Percentiles rank a stretch among this genome's conserved stretches.
phyloP scores from a whole-genome alignment of 2,888 invertebrate genomes.

The Xanthorhoe designata region DNA sequence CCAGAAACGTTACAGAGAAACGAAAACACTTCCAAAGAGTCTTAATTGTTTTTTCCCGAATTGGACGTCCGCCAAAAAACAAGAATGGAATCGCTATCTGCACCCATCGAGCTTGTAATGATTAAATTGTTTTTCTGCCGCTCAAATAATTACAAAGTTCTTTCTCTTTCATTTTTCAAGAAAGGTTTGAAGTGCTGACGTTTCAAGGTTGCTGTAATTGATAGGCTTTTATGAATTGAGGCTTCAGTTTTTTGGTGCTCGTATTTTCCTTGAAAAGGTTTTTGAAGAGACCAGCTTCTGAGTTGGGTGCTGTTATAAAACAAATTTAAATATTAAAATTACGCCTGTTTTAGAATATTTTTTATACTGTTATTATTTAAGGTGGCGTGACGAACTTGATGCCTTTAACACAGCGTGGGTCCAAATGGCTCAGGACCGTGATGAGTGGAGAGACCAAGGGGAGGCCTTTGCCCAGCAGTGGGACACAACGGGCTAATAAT shows the following conservation, averaged over 20 bases:
- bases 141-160: constrained; percentile 44
- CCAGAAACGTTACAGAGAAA: constrained; percentile 20
- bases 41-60: constrained; percentile 47
- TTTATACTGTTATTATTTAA: no score
- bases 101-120: constrained; percentile 41
- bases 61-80: constrained; percentile 46
- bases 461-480: no score
- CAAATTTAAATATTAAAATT: background rate
- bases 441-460: no score
- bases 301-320: background rate
- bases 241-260: constrained; percentile 17
- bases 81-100: constrained; percentile 41
- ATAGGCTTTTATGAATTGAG: constrained; percentile 27
- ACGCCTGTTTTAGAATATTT: background rate
- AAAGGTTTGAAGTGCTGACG: constrained; percentile 37
- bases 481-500: no score
- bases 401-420: no score
- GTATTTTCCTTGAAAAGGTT: constrained; percentile 12
- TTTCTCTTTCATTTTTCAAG: constrained; percentile 36
- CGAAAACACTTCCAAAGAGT: constrained; percentile 31
- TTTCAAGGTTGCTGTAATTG: constrained; percentile 33
- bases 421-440: no score
- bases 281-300: background rate
- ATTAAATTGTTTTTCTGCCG: constrained; percentile 46
- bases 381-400: no score